Evolutionary conservation across 2,888 invertebrate genomes (phyloP), one percentile per base, ranked within the genome.

Genomic region (Venusia cambrica): DNA sequence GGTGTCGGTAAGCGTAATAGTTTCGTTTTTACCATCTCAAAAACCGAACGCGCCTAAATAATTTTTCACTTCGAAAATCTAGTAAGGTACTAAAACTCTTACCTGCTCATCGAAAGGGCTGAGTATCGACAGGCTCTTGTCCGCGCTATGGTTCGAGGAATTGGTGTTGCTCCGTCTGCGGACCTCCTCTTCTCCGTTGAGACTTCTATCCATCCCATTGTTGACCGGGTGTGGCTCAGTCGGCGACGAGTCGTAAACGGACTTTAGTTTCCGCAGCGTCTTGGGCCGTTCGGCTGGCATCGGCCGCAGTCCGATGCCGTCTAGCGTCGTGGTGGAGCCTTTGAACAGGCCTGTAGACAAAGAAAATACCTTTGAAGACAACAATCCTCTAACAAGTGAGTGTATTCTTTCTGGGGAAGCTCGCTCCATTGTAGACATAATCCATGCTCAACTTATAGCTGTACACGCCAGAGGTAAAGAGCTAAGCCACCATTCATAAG

Each of bases 31-130:
- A n/a, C n/a, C n/a, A n/a, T n/a, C n/a, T n/a, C n/a, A n/a, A n/a
- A n/a, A n/a, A n/a, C n/a, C n/a, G n/a, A n/a, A n/a, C n/a, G n/a
- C n/a, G n/a, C n/a, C n/a, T n/a, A n/a, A n/a, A n/a, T n/a, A n/a
- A n/a, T n/a, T n/a, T n/a, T n/a, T n/a, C n/a, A n/a, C n/a, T n/a
- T n/a, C n/a, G n/a, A n/a, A n/a, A n/a, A n/a, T n/a, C n/a, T n/a
- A n/a, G n/a, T n/a, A n/a, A n/a, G n/a, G n/a, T n/a, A n/a, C n/a
- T n/a, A n/a, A n/a, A n/a, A 24, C 11, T 13, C 57, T 54, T 48
- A 87, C 88, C 84, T 88, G 87, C 70, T 97, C 97, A 85, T 97
- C 96, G 75, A 96, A 96, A 1, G 96, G 96, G 67, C 95, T 96
- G 55, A 97, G 89, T 53, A 95, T 87, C 25, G 87, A 87, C 44